Base-by-base conservation (phyloP, 1,140 invertebrate genomes). In the Pectinophora gossypiella region DNA sequence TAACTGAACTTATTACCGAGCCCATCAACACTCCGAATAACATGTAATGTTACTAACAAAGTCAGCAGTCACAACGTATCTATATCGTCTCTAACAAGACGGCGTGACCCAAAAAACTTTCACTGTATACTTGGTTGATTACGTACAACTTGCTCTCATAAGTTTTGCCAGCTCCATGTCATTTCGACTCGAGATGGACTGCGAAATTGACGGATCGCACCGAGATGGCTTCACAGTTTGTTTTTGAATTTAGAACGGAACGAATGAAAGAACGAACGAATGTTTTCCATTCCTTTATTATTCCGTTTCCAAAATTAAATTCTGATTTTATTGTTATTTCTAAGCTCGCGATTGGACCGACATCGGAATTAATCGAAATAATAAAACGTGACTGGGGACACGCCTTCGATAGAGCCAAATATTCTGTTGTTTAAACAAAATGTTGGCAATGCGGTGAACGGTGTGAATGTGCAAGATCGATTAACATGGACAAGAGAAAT, bases 221-320 rank as follows among this genome's bases (percentile, higher is more conserved):
- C 36, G 36, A 40, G 42, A 19, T 4, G 42, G 42, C 15, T 18
- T 16, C 13, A 5, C 5, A 21, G 42, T 40, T 44, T 44, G 42
- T 44, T 44, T 44, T 44, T 21, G 42, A 40, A 40, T 40, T 40
- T 40, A 15, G 36, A 40, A 40, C 36, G 13, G 23, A 44, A 44
- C 42, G 19, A 44, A 44, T 15, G 36, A 38, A 38, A n/a, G 13
- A 38, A 44, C 9, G 42, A 20, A 44, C 42, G 19, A 21, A n/a
- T 18, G 36, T 40, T 40, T 15, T 15, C 15, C 3, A 40, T 40
- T 40, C 36, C 3, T 40, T 40, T 27, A 27, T 40, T 3, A 16
- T 40, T 40, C 36, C 16, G 3, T 40, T 40, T 40, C 1, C 27
- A n/a, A 9, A 32, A 32, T 32, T 12, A 32, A 9, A 32, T 32